Conservation (phyloP, 2,888 invertebrate species). For the Andrena haemorrhoa region DNA sequence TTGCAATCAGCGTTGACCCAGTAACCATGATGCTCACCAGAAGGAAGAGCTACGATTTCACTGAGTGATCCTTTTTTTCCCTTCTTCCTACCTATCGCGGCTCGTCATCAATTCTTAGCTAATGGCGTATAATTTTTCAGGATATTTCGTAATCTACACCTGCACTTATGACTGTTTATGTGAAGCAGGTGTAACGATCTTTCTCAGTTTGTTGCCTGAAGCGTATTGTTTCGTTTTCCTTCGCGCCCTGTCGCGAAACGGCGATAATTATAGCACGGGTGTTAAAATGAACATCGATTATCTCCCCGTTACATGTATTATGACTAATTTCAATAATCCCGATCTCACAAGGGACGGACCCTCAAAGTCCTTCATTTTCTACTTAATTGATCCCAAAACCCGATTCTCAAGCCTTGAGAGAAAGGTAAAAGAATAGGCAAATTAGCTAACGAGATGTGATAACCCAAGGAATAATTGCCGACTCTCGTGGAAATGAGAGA, state of each 20-base stretch:
- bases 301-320: too few relatives aligned
- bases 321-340: too few relatives aligned
- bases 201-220: conserved; percentile 3
- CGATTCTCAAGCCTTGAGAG: conserved; percentile 5
- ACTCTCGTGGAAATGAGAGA: not conserved
- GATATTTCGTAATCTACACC: conserved; percentile 37
- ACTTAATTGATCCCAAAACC: conserved; percentile 1
- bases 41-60: conserved; percentile 62
- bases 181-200: conserved; percentile 13
- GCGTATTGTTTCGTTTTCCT: not conserved
- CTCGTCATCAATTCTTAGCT: conserved; percentile 40
- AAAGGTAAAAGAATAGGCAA: not conserved
- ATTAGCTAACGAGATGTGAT: conserved; percentile 1
- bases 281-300: not conserved
- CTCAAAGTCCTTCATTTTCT: too few relatives aligned
- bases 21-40: conserved; percentile 58
- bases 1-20: conserved; percentile 62
- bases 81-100: conserved; percentile 28
- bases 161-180: conserved; percentile 28
- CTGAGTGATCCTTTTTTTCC: conserved; percentile 56
- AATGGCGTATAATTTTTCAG: conserved; percentile 32
- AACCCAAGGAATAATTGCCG: not conserved
- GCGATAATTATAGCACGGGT: not conserved
- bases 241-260: not conserved
- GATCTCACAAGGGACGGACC: too few relatives aligned